A percentile compares a stretch with the other conserved stretches of the same genome.
Evolutionary conservation across 1,140 invertebrate genomes (phyloP).

Genomic region (Ooceraea biroi): DNA sequence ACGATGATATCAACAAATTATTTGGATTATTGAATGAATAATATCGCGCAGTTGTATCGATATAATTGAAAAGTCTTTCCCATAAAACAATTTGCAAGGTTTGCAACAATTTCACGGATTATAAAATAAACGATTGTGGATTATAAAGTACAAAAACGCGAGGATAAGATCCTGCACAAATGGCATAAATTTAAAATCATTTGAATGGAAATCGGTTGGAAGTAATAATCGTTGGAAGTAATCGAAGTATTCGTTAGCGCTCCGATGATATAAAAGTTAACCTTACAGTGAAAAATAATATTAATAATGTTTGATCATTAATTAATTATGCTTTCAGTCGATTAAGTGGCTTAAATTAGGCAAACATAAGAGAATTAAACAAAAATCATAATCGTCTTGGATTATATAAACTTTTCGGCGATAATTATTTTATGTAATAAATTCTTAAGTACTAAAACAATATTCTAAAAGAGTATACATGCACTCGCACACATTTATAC

Average conservation of each 20-base stretch:
- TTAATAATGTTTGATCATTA: conserved; percentile 18
- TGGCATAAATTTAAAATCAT: background rate
- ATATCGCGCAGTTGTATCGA: background rate
- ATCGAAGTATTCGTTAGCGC: background rate
- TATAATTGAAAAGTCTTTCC: conserved; percentile 25
- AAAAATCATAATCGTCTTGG: conserved; percentile 31
- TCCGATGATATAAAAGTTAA: background rate
- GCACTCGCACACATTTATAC: background rate
- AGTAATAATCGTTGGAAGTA: background rate
- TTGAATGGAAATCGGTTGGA: background rate
- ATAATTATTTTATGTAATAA: conserved; percentile 6
- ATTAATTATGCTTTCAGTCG: conserved; percentile 8
- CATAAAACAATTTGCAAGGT: conserved; percentile 26
- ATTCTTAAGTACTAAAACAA: background rate
- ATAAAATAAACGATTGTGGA: no score
- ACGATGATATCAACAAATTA: conserved; percentile 24
- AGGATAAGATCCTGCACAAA: conserved; percentile 5
- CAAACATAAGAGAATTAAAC: conserved; percentile 21
- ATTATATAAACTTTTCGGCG: conserved; percentile 34
- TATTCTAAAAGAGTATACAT: conserved; percentile 22
- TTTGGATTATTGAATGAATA: conserved; percentile 20
- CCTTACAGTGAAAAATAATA: background rate
- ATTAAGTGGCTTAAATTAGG: conserved; percentile 32
- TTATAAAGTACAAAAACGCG: background rate
- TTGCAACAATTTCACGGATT: conserved; percentile 2